Percentiles rank a stretch among this genome's conserved stretches.
These are phyloP conservation scores for Saccostrea echinata DNA, from an alignment of 1,140 invertebrate genomes.

Conservation along the genomic window DNA sequence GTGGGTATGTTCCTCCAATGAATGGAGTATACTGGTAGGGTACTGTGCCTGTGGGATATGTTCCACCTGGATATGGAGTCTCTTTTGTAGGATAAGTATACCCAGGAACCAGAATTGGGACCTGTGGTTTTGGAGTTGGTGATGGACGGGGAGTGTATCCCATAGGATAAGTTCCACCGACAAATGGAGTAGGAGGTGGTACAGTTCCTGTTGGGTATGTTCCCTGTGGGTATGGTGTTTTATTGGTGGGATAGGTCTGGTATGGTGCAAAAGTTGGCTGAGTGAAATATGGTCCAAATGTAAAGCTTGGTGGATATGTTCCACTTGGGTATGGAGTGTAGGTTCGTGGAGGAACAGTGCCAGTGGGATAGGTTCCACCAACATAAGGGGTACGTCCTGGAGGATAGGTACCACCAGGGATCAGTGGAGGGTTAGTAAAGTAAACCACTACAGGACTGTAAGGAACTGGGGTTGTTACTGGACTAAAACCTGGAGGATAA, in stretches of 20 bases:
- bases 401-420: slow-evolving; percentile 37
- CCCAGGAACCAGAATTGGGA: not conserved
- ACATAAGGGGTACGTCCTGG: slow-evolving; percentile 19
- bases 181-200: slow-evolving; percentile 39
- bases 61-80: slow-evolving; percentile 35
- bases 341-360: slow-evolving; percentile 31
- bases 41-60: slow-evolving; percentile 40
- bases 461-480: slow-evolving; percentile 20
- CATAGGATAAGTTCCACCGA: slow-evolving; percentile 43
- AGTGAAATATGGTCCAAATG: slow-evolving; percentile 2
- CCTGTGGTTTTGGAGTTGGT: slow-evolving; percentile 39
- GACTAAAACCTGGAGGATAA: slow-evolving; percentile 34
- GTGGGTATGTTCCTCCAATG: slow-evolving; percentile 39
- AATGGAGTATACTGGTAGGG: slow-evolving; percentile 23
- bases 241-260: slow-evolving; percentile 36
- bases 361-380: slow-evolving; percentile 42
- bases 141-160: slow-evolving; percentile 25
- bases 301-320: slow-evolving; percentile 26
- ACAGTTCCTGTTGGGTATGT: slow-evolving; percentile 39
- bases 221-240: slow-evolving; percentile 27
- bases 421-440: slow-evolving; percentile 21
- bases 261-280: slow-evolving; percentile 9
- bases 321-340: slow-evolving; percentile 28
- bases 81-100: slow-evolving; percentile 4
- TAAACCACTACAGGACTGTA: slow-evolving; percentile 31